Evolutionary conservation across 1,140 invertebrate species (phyloP), one percentile per base, ranked within the genome.

Genomic region (Phthorimaea operculella): DNA sequence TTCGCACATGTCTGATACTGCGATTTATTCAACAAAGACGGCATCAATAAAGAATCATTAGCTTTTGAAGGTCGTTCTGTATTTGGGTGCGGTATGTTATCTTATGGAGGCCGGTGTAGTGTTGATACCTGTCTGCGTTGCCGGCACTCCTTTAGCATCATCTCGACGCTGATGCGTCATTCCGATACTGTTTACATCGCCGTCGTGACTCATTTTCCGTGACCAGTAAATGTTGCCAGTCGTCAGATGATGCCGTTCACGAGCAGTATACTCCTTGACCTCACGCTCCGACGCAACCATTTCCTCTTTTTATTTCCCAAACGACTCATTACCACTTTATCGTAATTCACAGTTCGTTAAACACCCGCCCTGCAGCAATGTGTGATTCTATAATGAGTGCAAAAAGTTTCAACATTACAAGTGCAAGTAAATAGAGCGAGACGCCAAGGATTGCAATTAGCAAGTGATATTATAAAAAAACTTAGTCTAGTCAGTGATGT

Each of bases 401-500:
- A 70, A 59, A 70, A 61, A 64, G 55, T 67, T 66, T 60, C 63
- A 4, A 47, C 44, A 47, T 17, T 15, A 14, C 8, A 47, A 47
- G 44, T 47, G 12, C 44, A 47, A 47, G 16, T 47, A 68, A 73
- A 74, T 72, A 66, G 59, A 74, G 61, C 68, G 66, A 28, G 59
- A 65, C 60, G 54, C 55, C 58, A 68, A 66, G 66, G 60, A 72
- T 60, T 58, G 50, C 60, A 62, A 66, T 57, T 58, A 49, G 34
- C 42, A 15, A 67, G 55, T 66, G 60, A 49, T 58, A 60, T 62
- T 36, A 61, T 58, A 54, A 58, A 59, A 57, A 28, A 66, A 66
- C 42, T 64, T 63, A 72, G 72, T 76, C 64, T 75, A 78, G 64
- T 77, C 70, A 74, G 74, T 80, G 68, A 68, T 79, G 77, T 76